Evolutionary conservation across 2,113 vertebrate genomes (phyloP), one percentile per base, ranked within the genome.

Genomic region (Morone saxatilis): DNA sequence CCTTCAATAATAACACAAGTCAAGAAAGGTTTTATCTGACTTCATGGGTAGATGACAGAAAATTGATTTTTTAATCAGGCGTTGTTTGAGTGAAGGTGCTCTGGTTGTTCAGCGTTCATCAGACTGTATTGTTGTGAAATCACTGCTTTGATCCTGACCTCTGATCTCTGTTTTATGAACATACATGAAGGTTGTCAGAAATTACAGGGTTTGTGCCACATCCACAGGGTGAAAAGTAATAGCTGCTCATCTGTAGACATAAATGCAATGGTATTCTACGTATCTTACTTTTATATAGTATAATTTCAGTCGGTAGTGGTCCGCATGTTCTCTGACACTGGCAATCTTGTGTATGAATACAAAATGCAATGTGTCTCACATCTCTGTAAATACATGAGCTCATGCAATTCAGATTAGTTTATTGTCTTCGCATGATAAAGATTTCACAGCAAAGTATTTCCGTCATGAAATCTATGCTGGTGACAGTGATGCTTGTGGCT

Each of bases 71-170:
- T 72, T 89, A 93, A 94, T 95, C 87, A 91, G 81, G 14, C 19
- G 13, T 31, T 86, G 84, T 88, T 83, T 91, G 81, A 88, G 67
- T 47, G 66, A 88, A 85, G 61, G 84, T 86, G 88, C 81, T 78
- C 54, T 65, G 71, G 81, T 66, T 76, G 81, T 84, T 91, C 45
- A 45, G 62, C 71, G 25, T 84, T 95, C 92, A 95, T 95, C 95
- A 95, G 92, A 78, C 70, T 72, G 75, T 76, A 94, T 95, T 95
- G 94, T 94, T 88, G 69, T 78, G 59, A 94, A 95, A 96, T 94
- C 78, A 93, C 91, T 66, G 88, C 87, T 93, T 94, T 68, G 56
- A 63, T 73, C 71, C 50, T 93, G 90, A 94, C 92, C 94, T 91
- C 83, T 94, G 92, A 57, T 80, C 87, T 76, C 68, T 83, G 38